Base-by-base conservation (phyloP, 2,888 invertebrate genomes). In the Caenorhabditis sinica region DNA sequence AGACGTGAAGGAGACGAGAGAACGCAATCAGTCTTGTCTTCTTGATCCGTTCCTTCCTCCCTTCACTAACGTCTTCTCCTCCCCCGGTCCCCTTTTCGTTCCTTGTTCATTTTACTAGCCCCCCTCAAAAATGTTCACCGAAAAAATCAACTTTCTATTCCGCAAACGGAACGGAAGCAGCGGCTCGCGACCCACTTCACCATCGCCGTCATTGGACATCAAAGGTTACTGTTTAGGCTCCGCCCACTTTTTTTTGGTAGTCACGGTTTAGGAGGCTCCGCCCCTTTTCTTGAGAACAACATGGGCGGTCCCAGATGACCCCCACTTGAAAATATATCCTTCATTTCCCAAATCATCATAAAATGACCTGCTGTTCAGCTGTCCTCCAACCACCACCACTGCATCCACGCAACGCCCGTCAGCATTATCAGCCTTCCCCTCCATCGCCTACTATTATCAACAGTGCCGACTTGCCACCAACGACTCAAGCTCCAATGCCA, bases 331-430 rank as follows among this genome's bases (percentile, higher is more conserved):
- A 40, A 5, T 13, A n/a, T 13, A 13, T 40, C 13, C 4, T 4
- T 9, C 4, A 4, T 11, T 40, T 40, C 40, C 40, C 40, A 40
- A 40, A 40, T 40, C 40, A 17, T 66, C 75, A 74, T 45, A 36
- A 72, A 17, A 72, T 72, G 72, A 74, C 71, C 45, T 56, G 61
- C 25, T 63, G 71, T 86, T 84, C 75, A 86, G 86, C 83, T 60
- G 65, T 63, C 28, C 79, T 86, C 28, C 86, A 86, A 82, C 84
- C 86, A 40, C 86, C 86, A n/a, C 86, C 86, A 75, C 72, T 76
- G 11, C 33, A 72, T 11, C 84, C 76, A 25, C 60, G 72, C 43
- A 11, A 6, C 40, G 30, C 56, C 28, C 79, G 82, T 15, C 68
- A 71, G 11, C 23, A 5, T 40, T 13, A 40, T 13, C 13, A 40